Percentiles rank a stretch among this genome's conserved stretches.
These are phyloP conservation scores for Leptopilina myrica DNA, from an alignment of 2,888 invertebrate genomes.

Conservation along the genomic window DNA sequence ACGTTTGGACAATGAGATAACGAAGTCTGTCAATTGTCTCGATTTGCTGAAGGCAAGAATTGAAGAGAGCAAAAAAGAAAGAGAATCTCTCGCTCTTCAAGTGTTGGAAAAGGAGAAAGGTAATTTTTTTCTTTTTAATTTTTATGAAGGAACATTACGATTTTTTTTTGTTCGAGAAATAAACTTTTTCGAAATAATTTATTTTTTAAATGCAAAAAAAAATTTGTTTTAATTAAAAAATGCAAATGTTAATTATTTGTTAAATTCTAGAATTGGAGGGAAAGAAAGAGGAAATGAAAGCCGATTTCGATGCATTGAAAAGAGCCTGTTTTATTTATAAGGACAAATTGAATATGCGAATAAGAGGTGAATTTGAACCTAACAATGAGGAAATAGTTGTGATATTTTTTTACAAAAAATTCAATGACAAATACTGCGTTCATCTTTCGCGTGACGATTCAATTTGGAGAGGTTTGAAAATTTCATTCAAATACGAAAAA, in stretches of 20 bases:
- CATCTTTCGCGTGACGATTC: conserved; percentile 55
- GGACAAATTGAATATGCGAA: conserved; percentile 63
- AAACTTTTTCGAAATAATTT: too few relatives aligned
- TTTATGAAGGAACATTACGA: too few relatives aligned
- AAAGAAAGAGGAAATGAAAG: conserved; percentile 55
- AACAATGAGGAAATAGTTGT: conserved; percentile 60
- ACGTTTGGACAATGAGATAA: conserved; percentile 63
- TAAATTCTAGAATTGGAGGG: conserved; percentile 56
- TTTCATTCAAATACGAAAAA: too few relatives aligned
- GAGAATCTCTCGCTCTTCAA: conserved; percentile 61
- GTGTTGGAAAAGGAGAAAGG: conserved; percentile 67
- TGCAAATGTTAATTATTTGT: neutral
- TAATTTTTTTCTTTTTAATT: conserved; percentile 49
- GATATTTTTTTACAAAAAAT: conserved; percentile 62
- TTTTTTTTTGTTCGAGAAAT: too few relatives aligned
- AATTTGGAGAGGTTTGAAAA: conserved; percentile 66
- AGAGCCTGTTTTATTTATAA: conserved; percentile 65
- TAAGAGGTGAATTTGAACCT: conserved; percentile 54
- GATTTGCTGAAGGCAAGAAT: conserved; percentile 58
- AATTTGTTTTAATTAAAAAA: too few relatives aligned
- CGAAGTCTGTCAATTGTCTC: conserved; percentile 50
- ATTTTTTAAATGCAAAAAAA: too few relatives aligned
- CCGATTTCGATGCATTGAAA: conserved; percentile 65
- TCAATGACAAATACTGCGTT: conserved; percentile 65
- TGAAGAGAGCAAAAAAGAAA: conserved; percentile 53